Base-by-base conservation (phyloP, 2,797 vertebrate genomes). In the Thaleichthys pacificus region DNA sequence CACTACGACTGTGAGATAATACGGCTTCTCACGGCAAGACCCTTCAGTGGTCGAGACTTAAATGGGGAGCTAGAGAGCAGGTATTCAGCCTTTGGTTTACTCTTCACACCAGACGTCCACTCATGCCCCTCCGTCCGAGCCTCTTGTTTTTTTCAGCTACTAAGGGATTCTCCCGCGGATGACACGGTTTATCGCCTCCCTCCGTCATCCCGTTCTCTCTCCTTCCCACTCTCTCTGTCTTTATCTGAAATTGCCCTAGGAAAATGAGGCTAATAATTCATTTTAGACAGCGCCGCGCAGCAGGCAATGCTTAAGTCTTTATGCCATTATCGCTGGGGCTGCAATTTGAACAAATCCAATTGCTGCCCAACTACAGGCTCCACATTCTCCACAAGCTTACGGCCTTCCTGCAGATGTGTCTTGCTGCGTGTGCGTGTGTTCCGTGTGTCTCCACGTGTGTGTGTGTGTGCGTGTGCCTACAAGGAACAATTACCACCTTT, bases 191-290 rank as follows among this genome's bases (percentile, higher is more conserved):
- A 81, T 77, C 56, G 68, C 67, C 49, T 57, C 79, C 68, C 73
- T 56, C 69, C 17, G 70, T 65, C 47, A 70, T 47, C 76, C 68
- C 70, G 62, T 74, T 66, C 63, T 61, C 61, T 66, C 32, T 3
- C 70, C 57, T 70, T 51, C 70, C 76, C 72, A 68, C 71, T 68
- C 80, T 35, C 70, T 35, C 70, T 54, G 76, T 75, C 80, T 85
- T 87, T 86, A 82, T 86, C 81, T 85, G 76, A 82, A 89, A 90
- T 85, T 87, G 82, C 84, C 80, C 79, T 35, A 42, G 74, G 84
- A 90, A 89, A 92, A 91, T 84, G 73, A 85, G 83, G 75, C 82
- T 86, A 89, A 90, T 90, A 90, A 85, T 83, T 90, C 88, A 89
- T 85, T 84, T 84, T 86, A n/a, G 76, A 88, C 88, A 89, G 81